Base-by-base conservation (phyloP, 2,888 invertebrate species). In the Cerastis rubricosa region DNA sequence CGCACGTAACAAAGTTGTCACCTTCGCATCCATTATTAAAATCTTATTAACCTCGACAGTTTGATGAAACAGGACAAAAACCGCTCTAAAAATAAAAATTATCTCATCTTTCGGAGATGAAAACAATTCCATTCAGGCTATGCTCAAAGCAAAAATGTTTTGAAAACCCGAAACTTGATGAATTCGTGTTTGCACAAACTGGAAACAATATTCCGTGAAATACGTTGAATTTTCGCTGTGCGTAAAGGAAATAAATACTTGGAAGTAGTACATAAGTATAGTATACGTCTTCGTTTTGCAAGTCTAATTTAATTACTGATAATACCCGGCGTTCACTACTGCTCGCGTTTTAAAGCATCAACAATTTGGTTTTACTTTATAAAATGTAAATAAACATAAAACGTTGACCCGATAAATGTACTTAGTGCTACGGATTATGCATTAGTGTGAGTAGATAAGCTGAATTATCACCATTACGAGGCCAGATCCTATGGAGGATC, bases 11-110 rank as follows among this genome's bases (percentile, higher is more conserved):
- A 87, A 86, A 81, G 86, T 88, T 89, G 90, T 88, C 91, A 90
- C 89, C 88, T 88, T 82, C 85, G 43, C 90, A 92, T 93, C 80
- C 88, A 93, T 91, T 93, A 92, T 93, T 93, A 92, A 93, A 93
- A 92, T 91, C 92, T 92, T 90, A 93, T 93, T 92, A 92, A 90
- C 88, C 89, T 85, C 79, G 76, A 81, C 88, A 83, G 84, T 87
- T 87, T 88, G 88, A 91, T 83, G 88, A 89, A 84, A 76, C 71
- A 43, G 86, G 76, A 84, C 88, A 88, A 87, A 88, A 86, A 86
- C 76, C 85, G 81, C 76, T 85, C 80, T 78, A 85, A 89, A 89
- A 90, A 88, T 87, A 54, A 88, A 88, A 89, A 85, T 83, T 78
- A 81, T 84, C 83, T 76, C 74, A 81, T 74, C 86, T 83, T 88